phyloP scores from a whole-genome alignment of 2,797 vertebrate genomes.

The Oreonectes daqikongensis region DNA sequence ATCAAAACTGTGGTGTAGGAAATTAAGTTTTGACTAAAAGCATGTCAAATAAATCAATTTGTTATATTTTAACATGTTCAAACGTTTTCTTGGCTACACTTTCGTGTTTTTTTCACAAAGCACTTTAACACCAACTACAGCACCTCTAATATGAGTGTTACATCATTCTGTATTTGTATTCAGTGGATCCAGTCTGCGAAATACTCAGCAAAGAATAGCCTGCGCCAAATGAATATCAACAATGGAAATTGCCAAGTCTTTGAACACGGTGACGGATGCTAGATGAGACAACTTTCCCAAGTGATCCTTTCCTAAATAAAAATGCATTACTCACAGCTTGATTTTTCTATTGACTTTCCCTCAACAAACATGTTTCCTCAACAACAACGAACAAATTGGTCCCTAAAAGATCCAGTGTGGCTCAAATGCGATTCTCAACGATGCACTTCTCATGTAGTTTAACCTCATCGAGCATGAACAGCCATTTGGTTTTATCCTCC shows the following conservation, averaged over 20 bases:
- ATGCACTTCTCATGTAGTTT: conserved; percentile 62
- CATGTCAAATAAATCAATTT: no score
- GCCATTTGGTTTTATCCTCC: conserved; percentile 73
- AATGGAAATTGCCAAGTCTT: conserved; percentile 20
- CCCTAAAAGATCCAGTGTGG: conserved; percentile 5
- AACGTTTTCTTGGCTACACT: no score
- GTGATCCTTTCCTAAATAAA: not conserved
- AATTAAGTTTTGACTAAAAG: no score
- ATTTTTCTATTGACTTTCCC: conserved; percentile 28
- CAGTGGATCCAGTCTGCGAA: not conserved
- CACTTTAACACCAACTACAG: no score
- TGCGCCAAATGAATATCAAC: conserved; percentile 15
- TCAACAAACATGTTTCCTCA: conserved; percentile 17
- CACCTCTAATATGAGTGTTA: not conserved
- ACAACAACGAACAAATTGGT: conserved; percentile 12
- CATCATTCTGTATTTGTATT: conserved; percentile 10
- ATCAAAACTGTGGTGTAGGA: no score
- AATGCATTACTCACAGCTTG: conserved; percentile 16
- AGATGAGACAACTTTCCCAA: conserved; percentile 14
- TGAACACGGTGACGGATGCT: not conserved
- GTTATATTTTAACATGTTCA: no score
- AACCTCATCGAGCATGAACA: conserved; percentile 66
- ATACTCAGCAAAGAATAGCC: conserved; percentile 11
- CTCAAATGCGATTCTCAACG: conserved; percentile 28
- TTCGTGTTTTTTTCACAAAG: no score